A percentile compares a stretch with the other conserved stretches of the same genome.
Conservation (phyloP, 2,888 invertebrate species). For the Meteorus cinctellus region DNA sequence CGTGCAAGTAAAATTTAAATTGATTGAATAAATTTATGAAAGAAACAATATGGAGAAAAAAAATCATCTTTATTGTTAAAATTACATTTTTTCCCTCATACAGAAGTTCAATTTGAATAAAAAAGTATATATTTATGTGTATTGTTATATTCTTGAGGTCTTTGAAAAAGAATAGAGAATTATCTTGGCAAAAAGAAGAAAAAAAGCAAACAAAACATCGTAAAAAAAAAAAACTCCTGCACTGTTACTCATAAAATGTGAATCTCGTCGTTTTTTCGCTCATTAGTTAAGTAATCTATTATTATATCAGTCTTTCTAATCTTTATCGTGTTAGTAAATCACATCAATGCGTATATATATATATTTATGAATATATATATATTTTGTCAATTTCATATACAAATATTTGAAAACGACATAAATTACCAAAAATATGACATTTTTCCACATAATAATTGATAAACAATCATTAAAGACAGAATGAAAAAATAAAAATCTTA, state of each 20-base stretch:
- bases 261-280: constrained; percentile 68
- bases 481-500: background rate
- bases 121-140: constrained; percentile 19
- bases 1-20: background rate
- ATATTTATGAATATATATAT: no score
- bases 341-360: constrained; percentile 44
- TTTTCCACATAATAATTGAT: background rate
- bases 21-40: background rate
- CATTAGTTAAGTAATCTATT: constrained; percentile 63
- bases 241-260: constrained; percentile 62
- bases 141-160: background rate
- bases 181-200: constrained; percentile 25
- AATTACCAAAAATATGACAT: constrained; percentile 39
- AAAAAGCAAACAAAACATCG: no score
- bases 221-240: constrained; percentile 44
- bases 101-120: constrained; percentile 10
- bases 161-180: constrained; percentile 6
- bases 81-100: background rate
- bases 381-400: no score
- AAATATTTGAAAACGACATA: constrained; percentile 6
- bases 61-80: background rate
- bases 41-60: background rate
- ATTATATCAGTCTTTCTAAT: constrained; percentile 3
- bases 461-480: background rate
- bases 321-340: constrained; percentile 17